Base-by-base conservation (phyloP, 2,888 invertebrate genomes). In the Nysson spinosus region DNA sequence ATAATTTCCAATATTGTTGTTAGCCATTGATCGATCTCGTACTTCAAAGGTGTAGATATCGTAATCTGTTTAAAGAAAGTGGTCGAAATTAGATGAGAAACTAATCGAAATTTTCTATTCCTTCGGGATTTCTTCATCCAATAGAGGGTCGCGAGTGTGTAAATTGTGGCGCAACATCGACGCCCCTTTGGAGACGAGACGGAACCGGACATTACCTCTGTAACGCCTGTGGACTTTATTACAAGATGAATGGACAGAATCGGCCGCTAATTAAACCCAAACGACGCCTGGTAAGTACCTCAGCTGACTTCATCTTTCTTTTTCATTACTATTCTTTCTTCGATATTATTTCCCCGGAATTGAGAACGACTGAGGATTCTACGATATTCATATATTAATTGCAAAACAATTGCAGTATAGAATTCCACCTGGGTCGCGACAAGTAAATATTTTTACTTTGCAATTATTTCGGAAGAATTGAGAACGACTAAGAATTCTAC, bases 201-300 rank as follows among this genome's bases (percentile, higher is more conserved):
- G 98, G 98, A 76, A 98, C 98, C 77, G 99, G 98, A 40, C 97
- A 96, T 88, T 99, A 98, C 91, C 92, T 93, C 77, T 88, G 88
- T 82, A 88, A 88, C 78, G 87, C 87, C 39, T 87, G 99, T 89
- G 99, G 99, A 81, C 93, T 99, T 81, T 99, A 99, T 91, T 98
- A 98, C 91, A 99, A 99, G 91, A 99, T 99, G 98, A 99, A 99
- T 89, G 99, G 99, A 83, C 96, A 97, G 89, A 98, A 98, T 89
- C 91, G 99, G 88, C 99, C 99, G 62, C 93, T 99, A 86, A 98
- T 98, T 90, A 99, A 99, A 92, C 98, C 99, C 87, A 98, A 99
- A 91, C 94, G 99, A 93, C 95, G 99, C 93, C 95, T 98, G 95
- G 99, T 99, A 92, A 97, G 97, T 95, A 89, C 89, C 76, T 76